Percentiles rank a stretch among this genome's conserved stretches.
Conservation (phyloP, 2,113 vertebrate species). For the Suncus etruscus region DNA sequence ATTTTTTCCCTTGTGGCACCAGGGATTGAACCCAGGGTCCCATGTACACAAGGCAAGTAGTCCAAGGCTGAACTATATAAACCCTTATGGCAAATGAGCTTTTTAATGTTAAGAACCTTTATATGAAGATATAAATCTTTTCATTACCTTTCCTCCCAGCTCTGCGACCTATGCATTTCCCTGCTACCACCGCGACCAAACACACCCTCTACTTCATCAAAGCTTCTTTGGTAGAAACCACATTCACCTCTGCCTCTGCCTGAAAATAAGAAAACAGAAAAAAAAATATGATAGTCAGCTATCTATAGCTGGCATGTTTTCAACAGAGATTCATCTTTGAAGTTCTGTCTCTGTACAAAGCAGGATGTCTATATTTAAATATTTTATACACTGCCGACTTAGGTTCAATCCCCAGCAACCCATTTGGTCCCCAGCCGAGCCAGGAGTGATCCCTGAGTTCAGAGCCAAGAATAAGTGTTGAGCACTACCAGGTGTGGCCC, state of each 20-base stretch:
- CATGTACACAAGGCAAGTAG: no score
- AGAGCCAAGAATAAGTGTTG: no score
- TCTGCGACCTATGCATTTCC: conserved; percentile 99
- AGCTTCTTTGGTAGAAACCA: conserved; percentile 99
- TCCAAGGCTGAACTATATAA: no score
- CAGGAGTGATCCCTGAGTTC: no score
- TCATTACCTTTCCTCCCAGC: conserved; percentile 98
- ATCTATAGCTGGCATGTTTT: conserved; percentile 37
- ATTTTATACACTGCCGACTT: background rate
- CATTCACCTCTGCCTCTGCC: conserved; percentile 98
- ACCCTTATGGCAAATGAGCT: no score
- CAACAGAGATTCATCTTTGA: conserved; percentile 35
- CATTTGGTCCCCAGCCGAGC: no score
- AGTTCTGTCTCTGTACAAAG: conserved; percentile 1
- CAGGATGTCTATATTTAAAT: background rate
- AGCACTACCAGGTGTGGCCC: no score
- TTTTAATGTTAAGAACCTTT: conserved; percentile 31
- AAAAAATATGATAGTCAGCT: conserved; percentile 39
- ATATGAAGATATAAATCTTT: conserved; percentile 6
- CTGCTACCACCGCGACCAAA: conserved; percentile 95
- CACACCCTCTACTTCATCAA: conserved; percentile 98
- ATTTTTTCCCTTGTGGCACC: no score
- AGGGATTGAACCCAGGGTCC: no score
- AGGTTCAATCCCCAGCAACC: no score
- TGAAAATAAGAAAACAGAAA: conserved; percentile 85